These are phyloP conservation scores for Meles meles DNA, from an alignment of 2,113 vertebrate species.

Conservation along the genomic window DNA sequence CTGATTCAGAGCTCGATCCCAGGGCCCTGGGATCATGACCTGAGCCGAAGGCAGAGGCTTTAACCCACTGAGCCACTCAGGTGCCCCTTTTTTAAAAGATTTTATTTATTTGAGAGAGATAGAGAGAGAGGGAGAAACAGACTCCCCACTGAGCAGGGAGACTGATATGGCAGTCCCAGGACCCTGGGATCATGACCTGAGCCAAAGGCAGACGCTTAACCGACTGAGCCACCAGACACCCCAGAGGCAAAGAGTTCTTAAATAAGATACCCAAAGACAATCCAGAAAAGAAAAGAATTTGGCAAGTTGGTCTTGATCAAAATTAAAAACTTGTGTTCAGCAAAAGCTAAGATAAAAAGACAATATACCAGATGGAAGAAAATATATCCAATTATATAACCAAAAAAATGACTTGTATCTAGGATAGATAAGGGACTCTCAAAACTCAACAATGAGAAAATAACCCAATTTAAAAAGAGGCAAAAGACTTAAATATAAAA, in stretches of 20 bases:
- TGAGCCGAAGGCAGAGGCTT: too few relatives aligned
- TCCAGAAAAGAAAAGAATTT: not conserved
- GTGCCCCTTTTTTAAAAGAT: too few relatives aligned
- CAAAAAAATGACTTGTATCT: not conserved
- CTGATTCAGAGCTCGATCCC: accelerated
- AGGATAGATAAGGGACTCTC: not conserved
- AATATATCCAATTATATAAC: not conserved
- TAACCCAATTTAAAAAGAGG: not conserved
- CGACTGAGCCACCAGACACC: too few relatives aligned
- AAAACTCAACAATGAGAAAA: not conserved
- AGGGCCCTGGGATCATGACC: too few relatives aligned
- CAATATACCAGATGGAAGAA: not conserved
- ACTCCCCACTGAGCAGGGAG: not conserved
- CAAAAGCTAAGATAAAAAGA: conserved; percentile 9
- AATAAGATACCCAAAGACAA: not conserved
- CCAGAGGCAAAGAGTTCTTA: not conserved
- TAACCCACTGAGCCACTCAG: too few relatives aligned
- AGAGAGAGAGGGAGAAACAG: too few relatives aligned
- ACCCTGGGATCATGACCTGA: not conserved
- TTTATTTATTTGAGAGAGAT: too few relatives aligned
- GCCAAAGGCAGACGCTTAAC: not conserved
- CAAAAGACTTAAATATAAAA: not conserved
- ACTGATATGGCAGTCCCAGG: not conserved
- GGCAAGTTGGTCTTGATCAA: not conserved
- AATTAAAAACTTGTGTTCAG: not conserved